Base-by-base conservation (phyloP, 2,888 invertebrate genomes). In the Drosophila diplacantha region DNA sequence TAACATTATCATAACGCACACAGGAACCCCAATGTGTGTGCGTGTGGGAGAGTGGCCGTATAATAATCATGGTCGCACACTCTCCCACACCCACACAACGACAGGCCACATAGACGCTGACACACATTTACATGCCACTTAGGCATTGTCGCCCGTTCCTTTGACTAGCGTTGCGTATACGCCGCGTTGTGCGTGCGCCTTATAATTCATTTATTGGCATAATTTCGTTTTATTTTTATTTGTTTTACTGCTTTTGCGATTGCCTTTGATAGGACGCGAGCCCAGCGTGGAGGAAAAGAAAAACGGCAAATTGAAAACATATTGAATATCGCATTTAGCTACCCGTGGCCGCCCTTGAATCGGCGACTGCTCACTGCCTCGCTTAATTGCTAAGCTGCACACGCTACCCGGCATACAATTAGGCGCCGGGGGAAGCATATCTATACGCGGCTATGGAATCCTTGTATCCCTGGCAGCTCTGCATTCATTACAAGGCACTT, bases 141-240 rank as follows among this genome's bases (percentile, higher is more conserved):
- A 73, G 57, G 72, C 57, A 63, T 50, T 71, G 68, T 66, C 71
- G 75, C 70, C 58, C 47, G 49, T 38, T 54, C 65, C 72, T 61
- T 67, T 64, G 76, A 65, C 73, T 73, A 66, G 68, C 71, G 62
- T 79, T 72, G 69, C 69, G 73, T 75, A 73, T 74, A 71, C 72
- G 74, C 58, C 12, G 32, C 41, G 64, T 69, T 63, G 57, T 66
- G 67, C 68, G 67, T 52, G 65, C 66, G 82, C 62, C 77, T 82
- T 77, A 82, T 83, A 83, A 83, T 82, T 83, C 77, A 83, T 82
- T 82, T 82, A 82, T 83, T 82, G 82, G 75, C 73, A 73, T 82
- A 77, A 83, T 82, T 82, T 75, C 71, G 73, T 82, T 83, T 80
- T 82, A 82, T 80, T 82, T 77, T 77, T 82, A 79, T 75, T 77